Evolutionary conservation across 2,113 vertebrate genomes (phyloP).

Genomic region (Bettongia penicillata): DNA sequence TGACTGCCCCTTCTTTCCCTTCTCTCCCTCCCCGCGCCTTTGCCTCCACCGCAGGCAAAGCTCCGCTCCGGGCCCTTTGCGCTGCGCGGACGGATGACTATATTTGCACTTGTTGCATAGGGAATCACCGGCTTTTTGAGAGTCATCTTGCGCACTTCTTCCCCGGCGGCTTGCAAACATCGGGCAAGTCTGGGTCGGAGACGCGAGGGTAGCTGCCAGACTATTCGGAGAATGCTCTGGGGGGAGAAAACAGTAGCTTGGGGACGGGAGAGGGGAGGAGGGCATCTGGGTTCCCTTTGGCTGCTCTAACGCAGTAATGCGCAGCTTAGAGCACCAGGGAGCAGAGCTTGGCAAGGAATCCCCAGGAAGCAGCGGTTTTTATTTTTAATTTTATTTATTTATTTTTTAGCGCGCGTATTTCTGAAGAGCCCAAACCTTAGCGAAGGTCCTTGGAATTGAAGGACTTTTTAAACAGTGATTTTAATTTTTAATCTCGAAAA

Average conservation of each 20-base stretch:
- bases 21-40: neutral
- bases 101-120: neutral
- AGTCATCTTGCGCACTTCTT: neutral
- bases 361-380: neutral
- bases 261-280: too few relatives aligned
- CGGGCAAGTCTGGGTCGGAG: too few relatives aligned
- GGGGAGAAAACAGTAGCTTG: neutral
- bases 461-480: neutral
- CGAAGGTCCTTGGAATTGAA: neutral
- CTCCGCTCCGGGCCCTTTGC: neutral
- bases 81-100: neutral
- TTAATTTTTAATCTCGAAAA: neutral
- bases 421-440: neutral
- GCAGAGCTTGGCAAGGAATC: neutral
- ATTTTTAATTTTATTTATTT: too few relatives aligned
- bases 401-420: neutral
- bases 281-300: neutral
- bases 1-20: too few relatives aligned
- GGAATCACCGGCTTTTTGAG: neutral
- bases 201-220: too few relatives aligned
- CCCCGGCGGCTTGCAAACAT: neutral
- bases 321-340: neutral
- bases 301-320: neutral
- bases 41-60: neutral
- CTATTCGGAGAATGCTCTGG: neutral